These are phyloP conservation scores for Eulimnadia texana DNA, from an alignment of 1,140 invertebrate genomes.

Conservation along the genomic window DNA sequence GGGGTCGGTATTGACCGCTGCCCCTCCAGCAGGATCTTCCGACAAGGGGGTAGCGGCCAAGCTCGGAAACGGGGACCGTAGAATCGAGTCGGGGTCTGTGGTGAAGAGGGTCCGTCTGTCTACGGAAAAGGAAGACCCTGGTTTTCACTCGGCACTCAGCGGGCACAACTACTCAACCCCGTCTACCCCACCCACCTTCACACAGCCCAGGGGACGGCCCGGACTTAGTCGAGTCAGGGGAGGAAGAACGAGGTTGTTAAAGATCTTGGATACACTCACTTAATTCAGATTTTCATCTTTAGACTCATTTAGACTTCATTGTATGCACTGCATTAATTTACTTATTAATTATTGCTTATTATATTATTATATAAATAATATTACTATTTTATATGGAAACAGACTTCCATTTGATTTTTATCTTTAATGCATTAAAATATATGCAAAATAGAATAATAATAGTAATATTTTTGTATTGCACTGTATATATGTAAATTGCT, in stretches of 20 bases:
- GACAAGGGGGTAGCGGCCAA: background rate
- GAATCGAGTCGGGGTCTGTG: background rate
- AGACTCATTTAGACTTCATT: no score
- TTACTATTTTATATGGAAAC: no score
- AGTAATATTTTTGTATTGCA: no score
- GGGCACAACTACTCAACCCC: conserved; percentile 3
- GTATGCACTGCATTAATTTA: no score
- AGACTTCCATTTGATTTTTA: no score
- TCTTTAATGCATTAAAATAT: no score
- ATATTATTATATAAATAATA: no score
- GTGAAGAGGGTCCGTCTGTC: background rate
- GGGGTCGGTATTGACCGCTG: background rate
- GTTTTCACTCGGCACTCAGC: background rate
- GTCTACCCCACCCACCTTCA: background rate
- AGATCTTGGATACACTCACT: background rate
- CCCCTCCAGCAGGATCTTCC: background rate
- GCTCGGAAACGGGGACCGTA: background rate
- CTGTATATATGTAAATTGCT: no score
- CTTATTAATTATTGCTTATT: no score
- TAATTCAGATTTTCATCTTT: no score
- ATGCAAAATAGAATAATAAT: no score
- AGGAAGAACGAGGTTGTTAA: background rate
- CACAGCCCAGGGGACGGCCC: background rate
- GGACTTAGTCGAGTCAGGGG: background rate
- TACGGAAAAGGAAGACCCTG: background rate